Evolutionary conservation across 2,113 vertebrate species (phyloP).

Genomic region (Nycticorax nycticorax): DNA sequence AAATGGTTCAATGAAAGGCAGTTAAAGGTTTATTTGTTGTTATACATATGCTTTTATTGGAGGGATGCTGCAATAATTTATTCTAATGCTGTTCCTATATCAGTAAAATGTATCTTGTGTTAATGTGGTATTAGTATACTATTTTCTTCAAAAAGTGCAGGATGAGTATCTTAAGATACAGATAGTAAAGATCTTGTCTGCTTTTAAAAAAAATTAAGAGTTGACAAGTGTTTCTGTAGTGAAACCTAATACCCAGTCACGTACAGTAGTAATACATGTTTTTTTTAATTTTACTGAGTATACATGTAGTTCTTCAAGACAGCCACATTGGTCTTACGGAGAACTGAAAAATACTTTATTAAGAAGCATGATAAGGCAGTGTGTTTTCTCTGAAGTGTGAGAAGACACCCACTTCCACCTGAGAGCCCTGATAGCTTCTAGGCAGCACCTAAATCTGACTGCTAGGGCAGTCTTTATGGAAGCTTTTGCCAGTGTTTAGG

Average conservation of each 20-base stretch:
- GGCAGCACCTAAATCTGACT: neutral
- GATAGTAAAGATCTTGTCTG: neutral
- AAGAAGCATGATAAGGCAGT: neutral
- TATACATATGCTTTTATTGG: neutral
- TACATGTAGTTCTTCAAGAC: neutral
- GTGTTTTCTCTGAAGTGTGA: neutral
- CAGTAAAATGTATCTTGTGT: neutral
- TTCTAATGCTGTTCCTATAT: neutral
- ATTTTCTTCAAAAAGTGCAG: neutral
- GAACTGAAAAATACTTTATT: neutral
- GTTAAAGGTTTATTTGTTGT: neutral
- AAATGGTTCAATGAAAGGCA: neutral
- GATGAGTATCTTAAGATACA: neutral
- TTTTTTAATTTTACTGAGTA: neutral
- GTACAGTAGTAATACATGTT: neutral
- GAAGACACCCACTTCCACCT: neutral
- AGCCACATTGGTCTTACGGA: fast-evolving
- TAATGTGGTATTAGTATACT: neutral
- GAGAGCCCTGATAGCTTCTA: neutral
- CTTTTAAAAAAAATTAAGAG: neutral
- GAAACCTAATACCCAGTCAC: neutral
- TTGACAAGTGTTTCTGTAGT: neutral
- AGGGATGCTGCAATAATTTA: neutral
- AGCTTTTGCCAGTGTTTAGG: neutral
- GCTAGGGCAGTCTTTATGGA: neutral